These are phyloP conservation scores for Hippocampus mohnikei DNA, from an alignment of 2,113 vertebrate genomes.

Conservation along the genomic window DNA sequence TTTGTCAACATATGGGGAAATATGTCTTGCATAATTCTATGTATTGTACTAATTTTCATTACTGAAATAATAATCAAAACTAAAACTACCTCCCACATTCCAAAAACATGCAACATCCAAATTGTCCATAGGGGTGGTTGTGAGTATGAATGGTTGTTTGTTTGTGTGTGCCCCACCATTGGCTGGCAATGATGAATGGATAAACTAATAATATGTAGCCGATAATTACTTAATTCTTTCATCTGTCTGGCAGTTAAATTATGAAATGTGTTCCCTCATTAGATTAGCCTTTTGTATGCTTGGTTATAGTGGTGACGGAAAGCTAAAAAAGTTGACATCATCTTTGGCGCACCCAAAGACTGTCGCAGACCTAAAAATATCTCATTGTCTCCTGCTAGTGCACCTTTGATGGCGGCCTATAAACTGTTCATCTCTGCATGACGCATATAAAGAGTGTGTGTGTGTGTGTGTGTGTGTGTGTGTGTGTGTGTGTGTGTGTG, in stretches of 20 bases:
- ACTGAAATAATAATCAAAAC: no score
- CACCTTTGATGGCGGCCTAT: slow-evolving; percentile 23
- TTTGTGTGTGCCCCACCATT: no score
- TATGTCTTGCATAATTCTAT: not conserved
- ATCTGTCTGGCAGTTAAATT: not conserved
- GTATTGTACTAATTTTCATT: not conserved
- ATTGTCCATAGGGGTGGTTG: no score
- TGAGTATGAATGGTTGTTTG: no score
- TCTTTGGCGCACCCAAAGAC: slow-evolving; percentile 4
- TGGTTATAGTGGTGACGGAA: not conserved
- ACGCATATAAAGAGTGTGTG: not conserved
- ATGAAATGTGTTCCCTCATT: not conserved
- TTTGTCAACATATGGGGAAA: not conserved
- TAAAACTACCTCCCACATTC: no score
- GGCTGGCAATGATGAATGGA: no score
- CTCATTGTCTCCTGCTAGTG: slow-evolving; percentile 36
- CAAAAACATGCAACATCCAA: no score
- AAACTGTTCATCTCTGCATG: slow-evolving; percentile 18
- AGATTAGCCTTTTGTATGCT: not conserved
- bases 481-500: not conserved
- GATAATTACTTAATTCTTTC: not conserved
- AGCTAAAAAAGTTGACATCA: not conserved
- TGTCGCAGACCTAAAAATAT: slow-evolving; percentile 49
- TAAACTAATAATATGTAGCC: no score
- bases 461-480: not conserved